Evolutionary conservation across 2,888 invertebrate genomes (phyloP), one percentile per base, ranked within the genome.

Genomic region (Altica lythri): DNA sequence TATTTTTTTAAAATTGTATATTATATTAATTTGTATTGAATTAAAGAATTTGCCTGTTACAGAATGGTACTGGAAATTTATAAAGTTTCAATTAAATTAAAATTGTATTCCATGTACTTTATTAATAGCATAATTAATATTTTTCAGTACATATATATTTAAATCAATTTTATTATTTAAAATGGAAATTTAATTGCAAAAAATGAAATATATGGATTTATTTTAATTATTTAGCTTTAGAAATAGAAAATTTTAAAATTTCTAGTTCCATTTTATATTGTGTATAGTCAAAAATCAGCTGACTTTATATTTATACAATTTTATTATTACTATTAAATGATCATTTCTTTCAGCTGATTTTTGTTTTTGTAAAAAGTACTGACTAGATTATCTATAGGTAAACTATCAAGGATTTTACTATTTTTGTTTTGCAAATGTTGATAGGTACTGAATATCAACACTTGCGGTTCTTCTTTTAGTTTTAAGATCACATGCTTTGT

Each of bases 351-450:
- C 62, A 62, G 56, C 61, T 65, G 64, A 52, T 64, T 61, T 65
- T 62, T 14, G 22, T 61, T 63, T 58, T 69, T 75, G 75, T 75
- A 75, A 73, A 75, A 75, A 75, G 75, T 75, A 74, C 74, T 75
- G 75, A 75, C 72, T 74, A 74, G 70, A 69, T 67, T 56, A 54
- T 49, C 35, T 54, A 29, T 55, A 53, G 55, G 55, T 56, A 54
- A 49, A 55, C 48, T 46, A 59, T 50, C 51, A 54, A 53, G 56
- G 56, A 59, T 55, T 60, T 57, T 48, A 55, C 57, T 58, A 53
- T 60, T n/a, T n/a, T 59, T 57, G 60, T 60, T 57, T 48, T 8
- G 51, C 53, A 54, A 53, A 25, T 48, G 55, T 55, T 53, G 54
- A 35, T 47, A 53, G 35, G 40, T n/a, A n/a, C 30, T 30, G 47